phyloP scores from a whole-genome alignment of 64 coral and sea anemone genomes.

The Hydrozoanthus tunicans region DNA sequence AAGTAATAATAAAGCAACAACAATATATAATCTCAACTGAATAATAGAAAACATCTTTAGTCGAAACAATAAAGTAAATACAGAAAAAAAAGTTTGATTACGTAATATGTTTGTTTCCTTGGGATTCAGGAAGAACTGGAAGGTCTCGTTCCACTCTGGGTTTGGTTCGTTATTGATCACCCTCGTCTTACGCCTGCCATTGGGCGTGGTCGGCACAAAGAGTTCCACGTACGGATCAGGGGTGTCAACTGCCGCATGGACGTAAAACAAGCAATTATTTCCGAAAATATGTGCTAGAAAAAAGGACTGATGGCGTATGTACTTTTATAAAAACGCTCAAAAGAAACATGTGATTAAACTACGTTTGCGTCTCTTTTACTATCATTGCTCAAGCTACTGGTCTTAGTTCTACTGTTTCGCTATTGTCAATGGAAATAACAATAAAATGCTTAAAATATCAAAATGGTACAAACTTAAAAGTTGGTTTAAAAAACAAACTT shows the following conservation, averaged over 20 bases:
- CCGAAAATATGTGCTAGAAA: background rate
- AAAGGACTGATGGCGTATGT: no score
- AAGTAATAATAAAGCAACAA: background rate
- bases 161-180: background rate
- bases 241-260: background rate
- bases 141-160: conserved; percentile 50
- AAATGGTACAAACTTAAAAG: no score
- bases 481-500: no score
- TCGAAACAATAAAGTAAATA: no score
- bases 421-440: no score
- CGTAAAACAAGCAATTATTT: no score
- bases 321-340: background rate
- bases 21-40: background rate
- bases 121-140: conserved; percentile 40
- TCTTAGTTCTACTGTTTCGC: no score
- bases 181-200: conserved; percentile 23
- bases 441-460: no score
- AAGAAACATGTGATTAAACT: no score
- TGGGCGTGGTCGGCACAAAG: conserved; percentile 39
- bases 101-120: conserved; percentile 16
- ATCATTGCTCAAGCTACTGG: no score
- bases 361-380: no score
- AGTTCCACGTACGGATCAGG: conserved; percentile 56
- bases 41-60: no score
- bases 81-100: background rate